Percentiles rank a stretch among this genome's conserved stretches.
Evolutionary conservation across 2,797 vertebrate genomes (phyloP).

Genomic region (Anabacerthia variegaticeps): DNA sequence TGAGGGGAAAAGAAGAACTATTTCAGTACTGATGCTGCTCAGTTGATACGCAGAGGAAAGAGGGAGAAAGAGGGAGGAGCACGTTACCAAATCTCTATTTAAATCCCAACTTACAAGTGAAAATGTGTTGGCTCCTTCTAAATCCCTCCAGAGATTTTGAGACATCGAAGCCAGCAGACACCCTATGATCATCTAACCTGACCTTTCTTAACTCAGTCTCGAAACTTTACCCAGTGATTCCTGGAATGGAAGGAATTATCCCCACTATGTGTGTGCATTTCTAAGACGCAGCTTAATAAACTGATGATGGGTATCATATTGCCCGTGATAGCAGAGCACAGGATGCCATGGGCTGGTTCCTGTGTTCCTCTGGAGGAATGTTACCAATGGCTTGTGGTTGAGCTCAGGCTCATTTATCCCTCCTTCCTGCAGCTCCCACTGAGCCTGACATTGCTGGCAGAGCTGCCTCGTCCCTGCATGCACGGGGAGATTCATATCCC

Average conservation of each 20-base stretch:
- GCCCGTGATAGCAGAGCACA: constrained; percentile 5
- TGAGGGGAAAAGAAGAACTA: background rate
- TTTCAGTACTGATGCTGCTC: background rate
- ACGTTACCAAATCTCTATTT: background rate
- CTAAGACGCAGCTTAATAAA: constrained; percentile 65
- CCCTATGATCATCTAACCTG: constrained; percentile 42
- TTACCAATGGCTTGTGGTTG: constrained; percentile 22
- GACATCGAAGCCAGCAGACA: constrained; percentile 36
- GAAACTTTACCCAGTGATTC: constrained; percentile 56
- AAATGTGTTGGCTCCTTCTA: constrained; percentile 67
- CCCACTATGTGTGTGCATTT: constrained; percentile 64
- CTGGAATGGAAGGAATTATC: constrained; percentile 61
- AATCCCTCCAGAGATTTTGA: constrained; percentile 56
- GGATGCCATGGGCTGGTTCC: constrained; percentile 41
- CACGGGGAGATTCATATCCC: background rate
- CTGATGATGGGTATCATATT: constrained; percentile 62
- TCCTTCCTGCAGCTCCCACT: constrained; percentile 48
- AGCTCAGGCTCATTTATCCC: constrained; percentile 16
- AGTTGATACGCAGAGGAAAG: background rate
- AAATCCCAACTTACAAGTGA: constrained; percentile 57
- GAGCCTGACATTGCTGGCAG: constrained; percentile 42
- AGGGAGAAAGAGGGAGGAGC: background rate
- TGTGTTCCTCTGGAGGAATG: constrained; percentile 31
- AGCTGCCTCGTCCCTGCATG: background rate
- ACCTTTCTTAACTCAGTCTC: constrained; percentile 56